Conservation (phyloP, 2,113 vertebrate genomes). For the Siniperca knerii region DNA sequence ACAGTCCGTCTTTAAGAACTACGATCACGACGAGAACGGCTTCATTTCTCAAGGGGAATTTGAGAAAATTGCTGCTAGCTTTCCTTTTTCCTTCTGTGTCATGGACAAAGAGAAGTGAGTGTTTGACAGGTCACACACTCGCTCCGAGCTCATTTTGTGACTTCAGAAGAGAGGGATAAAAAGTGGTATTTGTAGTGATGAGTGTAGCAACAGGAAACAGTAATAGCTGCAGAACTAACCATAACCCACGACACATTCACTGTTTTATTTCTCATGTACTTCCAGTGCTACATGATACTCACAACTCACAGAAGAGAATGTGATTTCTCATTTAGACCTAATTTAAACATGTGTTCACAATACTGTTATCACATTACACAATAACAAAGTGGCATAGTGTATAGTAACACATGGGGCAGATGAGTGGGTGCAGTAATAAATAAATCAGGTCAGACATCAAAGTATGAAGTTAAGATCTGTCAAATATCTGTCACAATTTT, state of each 20-base stretch:
- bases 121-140: slow-evolving; percentile 39
- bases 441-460: neutral
- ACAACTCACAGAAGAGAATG: neutral
- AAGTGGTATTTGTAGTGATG: slow-evolving; percentile 65
- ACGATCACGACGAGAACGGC: slow-evolving; percentile 95
- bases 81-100: slow-evolving; percentile 97
- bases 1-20: slow-evolving; percentile 98
- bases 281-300: neutral
- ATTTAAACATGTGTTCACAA: no score
- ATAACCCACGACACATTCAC: slow-evolving; percentile 13
- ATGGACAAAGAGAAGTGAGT: slow-evolving; percentile 97
- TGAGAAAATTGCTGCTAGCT: slow-evolving; percentile 96
- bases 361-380: neutral
- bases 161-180: slow-evolving; percentile 57
- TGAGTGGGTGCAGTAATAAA: slow-evolving; percentile 4
- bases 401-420: neutral
- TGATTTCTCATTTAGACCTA: neutral
- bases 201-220: slow-evolving; percentile 68
- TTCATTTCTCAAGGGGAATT: slow-evolving; percentile 97
- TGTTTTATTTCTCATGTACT: slow-evolving; percentile 1
- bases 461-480: neutral
- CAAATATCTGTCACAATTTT: neutral
- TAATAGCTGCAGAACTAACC: slow-evolving; percentile 53
- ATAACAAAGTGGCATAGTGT: neutral
- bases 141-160: slow-evolving; percentile 18